Evolutionary conservation across 2,888 invertebrate genomes (phyloP).

Genomic region (Diabrotica balteata): DNA sequence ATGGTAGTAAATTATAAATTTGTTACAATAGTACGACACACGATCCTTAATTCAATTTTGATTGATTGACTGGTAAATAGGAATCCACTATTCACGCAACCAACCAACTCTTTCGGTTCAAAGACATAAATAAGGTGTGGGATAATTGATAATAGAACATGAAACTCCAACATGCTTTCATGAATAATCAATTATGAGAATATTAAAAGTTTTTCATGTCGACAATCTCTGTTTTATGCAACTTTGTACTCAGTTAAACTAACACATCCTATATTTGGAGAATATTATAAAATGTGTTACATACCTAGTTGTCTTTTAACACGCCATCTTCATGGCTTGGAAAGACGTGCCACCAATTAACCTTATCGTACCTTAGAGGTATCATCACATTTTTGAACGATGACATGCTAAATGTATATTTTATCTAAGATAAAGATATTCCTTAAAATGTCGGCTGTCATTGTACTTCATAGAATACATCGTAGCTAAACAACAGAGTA

Average conservation of each 20-base stretch:
- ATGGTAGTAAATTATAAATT: conserved; percentile 26
- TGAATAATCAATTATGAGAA: conserved; percentile 27
- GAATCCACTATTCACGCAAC: conserved; percentile 27
- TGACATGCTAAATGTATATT: too few species aligned
- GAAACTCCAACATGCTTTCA: conserved; percentile 27
- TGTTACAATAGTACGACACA: conserved; percentile 30
- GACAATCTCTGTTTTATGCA: conserved; percentile 10
- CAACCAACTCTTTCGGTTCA: conserved; percentile 28
- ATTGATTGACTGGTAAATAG: conserved; percentile 31
- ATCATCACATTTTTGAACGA: too few species aligned
- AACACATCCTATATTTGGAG: background rate
- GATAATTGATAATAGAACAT: conserved; percentile 30
- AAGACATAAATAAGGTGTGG: conserved; percentile 29
- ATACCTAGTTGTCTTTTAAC: background rate
- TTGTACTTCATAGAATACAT: too few species aligned
- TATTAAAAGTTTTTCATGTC: conserved; percentile 12
- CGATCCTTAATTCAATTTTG: conserved; percentile 29
- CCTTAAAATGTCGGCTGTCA: too few species aligned
- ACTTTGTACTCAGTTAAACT: conserved; percentile 1
- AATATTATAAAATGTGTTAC: background rate
- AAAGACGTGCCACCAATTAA: too few species aligned
- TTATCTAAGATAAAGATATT: too few species aligned
- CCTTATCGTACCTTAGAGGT: too few species aligned
- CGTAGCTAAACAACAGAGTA: too few species aligned
- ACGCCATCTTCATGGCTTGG: background rate